Evolutionary conservation across 30 jellyfish, hydroid and myxozoan genomes (phyloP), one percentile per base, ranked within the genome.

Genomic region (Catostylus mosaicus): DNA sequence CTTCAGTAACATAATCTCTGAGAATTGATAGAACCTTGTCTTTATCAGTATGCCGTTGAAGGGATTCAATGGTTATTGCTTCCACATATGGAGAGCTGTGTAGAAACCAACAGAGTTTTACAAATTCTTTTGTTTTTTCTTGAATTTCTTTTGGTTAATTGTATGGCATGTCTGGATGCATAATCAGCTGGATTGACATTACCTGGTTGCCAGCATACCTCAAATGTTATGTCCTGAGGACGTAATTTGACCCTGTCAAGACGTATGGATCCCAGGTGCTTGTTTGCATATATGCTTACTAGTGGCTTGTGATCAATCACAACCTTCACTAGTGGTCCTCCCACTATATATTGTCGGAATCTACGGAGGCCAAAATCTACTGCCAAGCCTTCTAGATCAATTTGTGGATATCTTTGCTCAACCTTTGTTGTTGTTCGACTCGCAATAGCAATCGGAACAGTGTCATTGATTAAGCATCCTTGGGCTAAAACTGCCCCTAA

Each of bases 251-350:
- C 75, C 47, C 81, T 0, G 34, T 64, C 89, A 32, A 61, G 31
- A 0, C 96, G 78, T 26, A 67, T 46, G 27, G 91, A 64, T 22
- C 1, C 78, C 11, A 51, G 40, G 54, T 14, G 54, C 36, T 77
- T 77, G n/a, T 59, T 33, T 34, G 36, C 38, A 38, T 30, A 84
- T 26, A 73, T 59, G 61, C 80, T 48, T 14, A 64, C 76, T 46
- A 73, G 73, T 29, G 91, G 90, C 80, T 76, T 77, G 87, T 86
- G 89, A 51, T 75, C 90, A 8, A 87, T 86, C 45, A 47, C 31
- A 38, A 46, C 82, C 0, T 29, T 64, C n/a, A 66, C 46, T 5
- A 24, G n/a, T 47, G 86, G 96, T 10, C 69, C 88, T 40, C 88
- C 96, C 0, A 61, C 62, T 19, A 86, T 30, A 36, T 86, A 86